Conservation (phyloP, 2,888 invertebrate genomes). For the Anarsia innoxiella region DNA sequence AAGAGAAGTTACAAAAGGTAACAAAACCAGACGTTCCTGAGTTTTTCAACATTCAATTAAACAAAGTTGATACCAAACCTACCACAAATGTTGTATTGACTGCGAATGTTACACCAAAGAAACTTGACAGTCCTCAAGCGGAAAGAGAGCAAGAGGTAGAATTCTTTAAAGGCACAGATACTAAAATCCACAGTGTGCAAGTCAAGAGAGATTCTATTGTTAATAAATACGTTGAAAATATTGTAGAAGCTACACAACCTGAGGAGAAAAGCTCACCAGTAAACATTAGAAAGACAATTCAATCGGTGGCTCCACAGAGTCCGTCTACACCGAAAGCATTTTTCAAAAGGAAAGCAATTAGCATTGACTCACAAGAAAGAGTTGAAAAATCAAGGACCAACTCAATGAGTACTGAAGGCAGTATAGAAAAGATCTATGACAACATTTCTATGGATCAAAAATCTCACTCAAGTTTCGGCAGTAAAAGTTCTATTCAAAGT, state of each 20-base stretch:
- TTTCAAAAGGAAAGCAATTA: conserved; percentile 72
- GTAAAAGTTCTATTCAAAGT: conserved; percentile 67
- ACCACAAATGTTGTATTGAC: conserved; percentile 79
- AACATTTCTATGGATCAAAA: conserved; percentile 64
- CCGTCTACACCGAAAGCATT: conserved; percentile 64
- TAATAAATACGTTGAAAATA: conserved; percentile 38
- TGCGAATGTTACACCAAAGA: conserved; percentile 74
- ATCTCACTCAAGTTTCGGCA: conserved; percentile 67
- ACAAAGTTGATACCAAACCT: conserved; percentile 79
- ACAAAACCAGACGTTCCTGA: conserved; percentile 73
- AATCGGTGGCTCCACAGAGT: conserved; percentile 40
- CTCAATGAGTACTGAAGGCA: conserved; percentile 59
- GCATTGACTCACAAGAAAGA: conserved; percentile 69
- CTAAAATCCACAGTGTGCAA: conserved; percentile 30
- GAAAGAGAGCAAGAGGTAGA: conserved; percentile 50
- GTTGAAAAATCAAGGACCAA: conserved; percentile 55
- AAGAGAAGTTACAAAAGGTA: conserved; percentile 49
- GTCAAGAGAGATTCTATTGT: conserved; percentile 38
- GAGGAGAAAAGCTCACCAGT: conserved; percentile 45
- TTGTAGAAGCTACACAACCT: conserved; percentile 29
- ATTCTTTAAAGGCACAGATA: conserved; percentile 36
- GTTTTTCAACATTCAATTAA: conserved; percentile 81
- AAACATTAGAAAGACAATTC: conserved; percentile 30
- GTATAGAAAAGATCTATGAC: conserved; percentile 61
- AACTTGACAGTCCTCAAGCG: conserved; percentile 48